Evolutionary conservation across 2,797 vertebrate genomes (phyloP), one percentile per base, ranked within the genome.

Genomic region (Choloepus didactylus): DNA sequence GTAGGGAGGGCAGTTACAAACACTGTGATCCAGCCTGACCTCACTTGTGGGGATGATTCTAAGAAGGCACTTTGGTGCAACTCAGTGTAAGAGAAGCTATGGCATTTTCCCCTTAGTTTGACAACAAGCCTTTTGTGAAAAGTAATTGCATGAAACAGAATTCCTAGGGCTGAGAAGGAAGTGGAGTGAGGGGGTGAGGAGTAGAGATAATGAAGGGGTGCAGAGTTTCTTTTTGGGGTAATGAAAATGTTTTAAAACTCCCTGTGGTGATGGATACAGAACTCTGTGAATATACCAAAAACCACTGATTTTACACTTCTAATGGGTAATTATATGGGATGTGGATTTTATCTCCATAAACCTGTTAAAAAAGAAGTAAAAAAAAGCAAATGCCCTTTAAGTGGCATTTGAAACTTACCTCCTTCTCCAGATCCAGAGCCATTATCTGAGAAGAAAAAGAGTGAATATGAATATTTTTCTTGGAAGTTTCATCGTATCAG

Each of bases 341-440:
- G 25, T 87, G 62, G 85, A 44, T 89, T 87, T 51, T 25, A 94
- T 10, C 67, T 92, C 82, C 76, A 51, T 67, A 92, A 87, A 86
- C 6, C 25, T 73, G 44, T 75, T 64, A 31, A 62, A 64, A 69
- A 56, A 38, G 51, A 16, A 76, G 64, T 21, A 3, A 64, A 96
- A 87, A 59, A 81, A 87, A 95, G 54, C n/a, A 87, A 94, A 94
- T 56, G 23, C 3, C 51, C 27, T 38, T 85, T 64, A 94, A 73
- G 9, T 46, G 8, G 1, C 56, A 21, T 73, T 97, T 95, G 70
- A 76, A 97, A 99, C 99, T 98, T 97, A 99, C 99, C 99, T 97
- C 98, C 99, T 96, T 99, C 99, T 98, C 99, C 99, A 87, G 99
- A 99, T 77, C 99, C 99, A 84, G 99, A 99, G 85, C 99, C 99